These are phyloP conservation scores for Leuctra nigra DNA, from an alignment of 2,888 invertebrate genomes.

Conservation along the genomic window DNA sequence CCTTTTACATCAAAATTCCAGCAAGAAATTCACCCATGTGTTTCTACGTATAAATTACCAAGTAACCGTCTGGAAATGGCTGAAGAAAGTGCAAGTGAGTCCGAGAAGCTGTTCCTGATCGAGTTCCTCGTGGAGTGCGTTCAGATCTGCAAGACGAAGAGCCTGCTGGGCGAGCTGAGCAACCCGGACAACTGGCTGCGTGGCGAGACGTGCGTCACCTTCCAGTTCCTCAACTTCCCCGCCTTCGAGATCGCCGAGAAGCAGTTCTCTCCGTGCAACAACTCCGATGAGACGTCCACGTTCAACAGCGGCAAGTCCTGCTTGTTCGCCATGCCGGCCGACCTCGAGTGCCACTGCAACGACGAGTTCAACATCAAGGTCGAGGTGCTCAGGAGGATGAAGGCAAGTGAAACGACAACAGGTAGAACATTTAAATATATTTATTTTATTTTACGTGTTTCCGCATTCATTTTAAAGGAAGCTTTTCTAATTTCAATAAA, in stretches of 20 bases:
- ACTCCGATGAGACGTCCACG: constrained; percentile 12
- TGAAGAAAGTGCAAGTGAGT: constrained; percentile 11
- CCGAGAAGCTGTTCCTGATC: constrained; percentile 22
- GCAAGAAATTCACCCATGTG: no score
- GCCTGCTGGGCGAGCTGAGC: constrained; percentile 13
- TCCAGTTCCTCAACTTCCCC: constrained; percentile 25
- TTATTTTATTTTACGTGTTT: no score
- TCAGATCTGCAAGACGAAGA: constrained; percentile 14
- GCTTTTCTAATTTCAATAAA: no score
- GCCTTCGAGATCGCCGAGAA: constrained; percentile 22
- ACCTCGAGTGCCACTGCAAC: not conserved
- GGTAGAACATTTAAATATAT: no score
- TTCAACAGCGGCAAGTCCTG: constrained; percentile 25
- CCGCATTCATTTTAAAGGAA: no score
- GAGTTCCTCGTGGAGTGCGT: constrained; percentile 23
- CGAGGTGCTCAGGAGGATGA: constrained; percentile 15
- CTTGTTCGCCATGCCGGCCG: constrained; percentile 20
- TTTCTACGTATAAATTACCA: no score
- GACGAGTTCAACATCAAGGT: constrained; percentile 15
- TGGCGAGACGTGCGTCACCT: constrained; percentile 21
- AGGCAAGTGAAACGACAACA: no score
- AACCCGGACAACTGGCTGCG: constrained; percentile 12
- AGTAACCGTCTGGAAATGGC: no score
- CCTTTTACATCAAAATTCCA: no score
- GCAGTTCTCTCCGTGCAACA: constrained; percentile 15